Percentiles rank a stretch among this genome's conserved stretches.
phyloP scores from a whole-genome alignment of 2,888 invertebrate species.

The Tenthredo distinguenda region DNA sequence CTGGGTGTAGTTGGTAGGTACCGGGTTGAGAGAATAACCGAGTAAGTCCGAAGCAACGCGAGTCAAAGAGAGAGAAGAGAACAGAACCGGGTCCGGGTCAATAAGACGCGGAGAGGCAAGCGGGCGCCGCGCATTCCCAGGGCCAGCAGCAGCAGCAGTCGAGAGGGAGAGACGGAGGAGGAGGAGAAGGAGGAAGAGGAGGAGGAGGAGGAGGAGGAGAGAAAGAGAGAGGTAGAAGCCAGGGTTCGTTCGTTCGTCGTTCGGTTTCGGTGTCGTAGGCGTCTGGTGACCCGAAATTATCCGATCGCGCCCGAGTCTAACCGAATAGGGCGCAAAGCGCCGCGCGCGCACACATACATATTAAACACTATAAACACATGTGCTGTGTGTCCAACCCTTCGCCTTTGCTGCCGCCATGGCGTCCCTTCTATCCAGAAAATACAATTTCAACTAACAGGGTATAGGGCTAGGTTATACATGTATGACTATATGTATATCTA shows the following conservation, averaged over 20 bases:
- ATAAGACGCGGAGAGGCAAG: conserved; percentile 75
- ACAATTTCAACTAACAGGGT: conserved; percentile 18
- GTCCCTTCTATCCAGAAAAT: conserved; percentile 43
- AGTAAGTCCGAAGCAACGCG: conserved; percentile 65
- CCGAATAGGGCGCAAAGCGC: conserved; percentile 29
- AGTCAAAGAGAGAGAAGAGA: conserved; percentile 71
- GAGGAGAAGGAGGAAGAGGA: conserved; percentile 64
- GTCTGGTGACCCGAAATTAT: conserved; percentile 42
- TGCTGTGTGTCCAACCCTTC: conserved; percentile 42
- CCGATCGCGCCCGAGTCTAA: conserved; percentile 31
- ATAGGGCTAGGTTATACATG: conserved; percentile 3
- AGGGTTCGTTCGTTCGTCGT: conserved; percentile 52
- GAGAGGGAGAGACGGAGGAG: conserved; percentile 62
- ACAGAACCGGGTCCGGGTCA: conserved; percentile 78
- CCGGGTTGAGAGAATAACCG: conserved; percentile 58
- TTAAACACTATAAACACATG: not conserved
- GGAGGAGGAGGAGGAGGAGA: conserved; percentile 39
- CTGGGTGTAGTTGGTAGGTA: conserved; percentile 54
- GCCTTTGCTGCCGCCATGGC: conserved; percentile 50
- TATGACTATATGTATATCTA: not conserved
- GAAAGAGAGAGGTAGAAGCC: conserved; percentile 51
- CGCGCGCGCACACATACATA: conserved; percentile 28
- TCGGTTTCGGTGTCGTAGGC: conserved; percentile 47
- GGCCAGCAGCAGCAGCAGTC: conserved; percentile 69
- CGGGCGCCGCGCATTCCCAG: conserved; percentile 76